Base-by-base conservation (phyloP, 2,113 vertebrate species). In the Pheucticus melanocephalus region DNA sequence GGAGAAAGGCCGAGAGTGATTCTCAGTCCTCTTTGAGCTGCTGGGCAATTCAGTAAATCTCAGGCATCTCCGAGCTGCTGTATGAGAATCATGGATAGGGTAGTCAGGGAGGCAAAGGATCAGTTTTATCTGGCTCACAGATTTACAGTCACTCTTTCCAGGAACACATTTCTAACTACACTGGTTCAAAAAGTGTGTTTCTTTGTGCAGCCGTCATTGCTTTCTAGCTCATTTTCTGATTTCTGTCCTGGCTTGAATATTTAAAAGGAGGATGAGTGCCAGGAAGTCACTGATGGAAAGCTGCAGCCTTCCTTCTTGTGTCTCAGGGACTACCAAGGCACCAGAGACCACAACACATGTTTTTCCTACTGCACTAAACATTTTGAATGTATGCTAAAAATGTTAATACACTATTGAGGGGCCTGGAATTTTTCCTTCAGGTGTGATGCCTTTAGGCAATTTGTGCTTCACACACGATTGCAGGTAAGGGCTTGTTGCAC, bases 361-460 rank as follows among this genome's bases (percentile, higher is more conserved):
- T 90, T 85, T 69, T 82, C 65, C 72, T 44, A 83, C 57, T 64
- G 9, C 42, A 79, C 69, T 79, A 54, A 79, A 57, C 8, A 14
- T 79, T 85, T 56, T 95, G 82, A 97, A 88, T 88, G 84, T 70
- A 94, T 95, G 82, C 68, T 96, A 96, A 96, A 94, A 97, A 97
- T 97, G 86, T 94, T 95, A 96, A 86, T 84, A 54, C 15, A 4
- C 92, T 96, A 93, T 88, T 94, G 94, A 96, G 95, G 21, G 69
- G 70, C 66, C 37, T 96, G 96, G 96, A 97, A 97, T 98, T 97
- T 97, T 91, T 92, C 95, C 97, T 96, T 94, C 68, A 95, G 95
- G 80, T 91, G 91, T 54, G 88, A 96, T 96, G 80, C 95, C 96
- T 96, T 95, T 82, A 86, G 91, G 96, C 84, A 84, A 70, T 94